Evolutionary conservation across 2,888 invertebrate genomes (phyloP), one percentile per base, ranked within the genome.

Genomic region (Ochlodes sylvanus): DNA sequence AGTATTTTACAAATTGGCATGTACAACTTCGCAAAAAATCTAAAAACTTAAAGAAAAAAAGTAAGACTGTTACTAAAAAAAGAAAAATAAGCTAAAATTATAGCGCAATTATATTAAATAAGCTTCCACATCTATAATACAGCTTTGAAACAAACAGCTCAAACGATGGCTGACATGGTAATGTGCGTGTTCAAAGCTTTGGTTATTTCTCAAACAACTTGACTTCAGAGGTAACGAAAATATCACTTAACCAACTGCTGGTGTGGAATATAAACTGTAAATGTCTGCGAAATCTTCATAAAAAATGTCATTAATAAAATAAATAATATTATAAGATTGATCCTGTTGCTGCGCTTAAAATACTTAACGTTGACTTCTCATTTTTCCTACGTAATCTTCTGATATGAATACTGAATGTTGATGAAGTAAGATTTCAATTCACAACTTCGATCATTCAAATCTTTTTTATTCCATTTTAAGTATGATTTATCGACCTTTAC

Each of bases 201-300:
- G 80, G 90, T 90, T 90, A 90, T 87, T 84, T 77, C 47, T 84
- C 85, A 91, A 89, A 90, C 88, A 90, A 93, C 93, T 93, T 92
- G 93, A 92, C 93, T 92, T 90, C 81, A 90, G 89, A 90, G 88
- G 85, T 84, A 83, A 80, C 78, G 72, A 71, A 68, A 79, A 79
- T 74, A 70, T 72, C 70, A 90, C 90, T 88, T 88, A 89, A 85
- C 90, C 89, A 80, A 85, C 84, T 86, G 91, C 89, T 88, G 89
- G 89, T 89, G 79, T 78, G 83, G 77, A 81, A 71, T 77, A 80
- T 84, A 85, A 79, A 80, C 38, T 79, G 85, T 83, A 79, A 80
- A 19, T 79, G 84, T 83, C 89, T 87, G 89, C 80, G 82, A 84
- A 85, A 85, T 88, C 91, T 91, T 89, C 77, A 83, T 82, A 73